A percentile compares a stretch with the other conserved stretches of the same genome.
These are phyloP conservation scores for Brachyalestes nurse DNA, from an alignment of 2,797 vertebrate genomes.

Conservation along the genomic window DNA sequence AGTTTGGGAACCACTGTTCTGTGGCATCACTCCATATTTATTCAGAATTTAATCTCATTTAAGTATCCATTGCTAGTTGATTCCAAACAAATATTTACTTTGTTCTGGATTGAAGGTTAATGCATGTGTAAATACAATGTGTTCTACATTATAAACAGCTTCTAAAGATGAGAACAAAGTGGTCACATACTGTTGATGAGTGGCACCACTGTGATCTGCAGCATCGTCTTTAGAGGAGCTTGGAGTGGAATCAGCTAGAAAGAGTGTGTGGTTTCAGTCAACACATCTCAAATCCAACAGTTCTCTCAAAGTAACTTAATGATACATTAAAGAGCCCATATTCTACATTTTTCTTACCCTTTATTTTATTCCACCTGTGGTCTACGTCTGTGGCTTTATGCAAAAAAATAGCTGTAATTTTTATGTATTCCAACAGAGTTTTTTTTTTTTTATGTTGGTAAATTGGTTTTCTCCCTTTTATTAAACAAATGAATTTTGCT, in stretches of 20 bases:
- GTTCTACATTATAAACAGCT: background rate
- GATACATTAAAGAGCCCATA: background rate
- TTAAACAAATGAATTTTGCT: too few species aligned
- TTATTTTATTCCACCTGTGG: too few species aligned
- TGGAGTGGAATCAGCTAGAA: conserved; percentile 91
- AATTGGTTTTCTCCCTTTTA: too few species aligned
- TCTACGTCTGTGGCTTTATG: too few species aligned
- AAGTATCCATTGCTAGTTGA: background rate
- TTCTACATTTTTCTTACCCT: too few species aligned
- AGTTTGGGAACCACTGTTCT: too few species aligned
- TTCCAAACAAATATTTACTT: background rate
- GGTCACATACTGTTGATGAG: conserved; percentile 87
- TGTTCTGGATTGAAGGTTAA: background rate
- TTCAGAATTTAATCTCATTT: too few species aligned
- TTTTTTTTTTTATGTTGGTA: too few species aligned
- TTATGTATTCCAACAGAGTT: too few species aligned
- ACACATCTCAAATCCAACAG: background rate
- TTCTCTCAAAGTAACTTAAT: background rate
- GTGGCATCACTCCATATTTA: too few species aligned
- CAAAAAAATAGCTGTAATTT: too few species aligned
- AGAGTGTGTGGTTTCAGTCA: background rate
- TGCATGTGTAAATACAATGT: background rate
- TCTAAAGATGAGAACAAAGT: background rate
- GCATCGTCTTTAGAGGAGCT: conserved; percentile 87
- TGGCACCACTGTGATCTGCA: conserved; percentile 92